A percentile compares a stretch with the other conserved stretches of the same genome.
phyloP scores from a whole-genome alignment of 1,140 invertebrate genomes.

The Penaeus japonicus region DNA sequence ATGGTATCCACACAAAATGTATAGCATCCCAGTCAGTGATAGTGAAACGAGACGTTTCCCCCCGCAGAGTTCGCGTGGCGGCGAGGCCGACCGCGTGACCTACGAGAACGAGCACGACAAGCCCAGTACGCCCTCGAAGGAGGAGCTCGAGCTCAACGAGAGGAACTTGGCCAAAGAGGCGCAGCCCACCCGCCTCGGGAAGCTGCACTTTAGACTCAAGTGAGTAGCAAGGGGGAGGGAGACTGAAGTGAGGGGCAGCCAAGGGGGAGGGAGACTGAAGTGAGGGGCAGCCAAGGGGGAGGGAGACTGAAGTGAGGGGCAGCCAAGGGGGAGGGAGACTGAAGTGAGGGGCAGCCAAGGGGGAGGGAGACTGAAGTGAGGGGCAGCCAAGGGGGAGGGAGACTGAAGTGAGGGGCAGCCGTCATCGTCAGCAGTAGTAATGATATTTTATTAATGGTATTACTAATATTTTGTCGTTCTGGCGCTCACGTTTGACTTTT shows the following conservation, averaged over 20 bases:
- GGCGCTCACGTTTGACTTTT: background rate
- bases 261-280: background rate
- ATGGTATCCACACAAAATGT: background rate
- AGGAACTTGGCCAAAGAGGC: constrained; percentile 67
- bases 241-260: background rate
- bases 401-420: background rate
- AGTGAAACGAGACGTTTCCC: background rate
- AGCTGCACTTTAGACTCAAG: constrained; percentile 85
- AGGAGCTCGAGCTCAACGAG: constrained; percentile 71
- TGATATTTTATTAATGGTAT: background rate
- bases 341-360: background rate
- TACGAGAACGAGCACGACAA: constrained; percentile 66
- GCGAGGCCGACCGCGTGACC: constrained; percentile 35
- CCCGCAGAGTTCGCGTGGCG: background rate
- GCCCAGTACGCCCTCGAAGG: constrained; percentile 67
- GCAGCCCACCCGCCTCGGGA: constrained; percentile 74
- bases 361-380: background rate
- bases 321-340: background rate
- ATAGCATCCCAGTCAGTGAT: background rate
- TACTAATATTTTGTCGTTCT: background rate
- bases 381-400: background rate
- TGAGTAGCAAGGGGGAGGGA: constrained; percentile 61
- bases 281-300: background rate
- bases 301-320: background rate
- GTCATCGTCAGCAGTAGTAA: background rate